Percentiles rank a stretch among this genome's conserved stretches.
phyloP scores from a whole-genome alignment of 1,140 invertebrate genomes.

The Pseudomyrmex concolor region DNA sequence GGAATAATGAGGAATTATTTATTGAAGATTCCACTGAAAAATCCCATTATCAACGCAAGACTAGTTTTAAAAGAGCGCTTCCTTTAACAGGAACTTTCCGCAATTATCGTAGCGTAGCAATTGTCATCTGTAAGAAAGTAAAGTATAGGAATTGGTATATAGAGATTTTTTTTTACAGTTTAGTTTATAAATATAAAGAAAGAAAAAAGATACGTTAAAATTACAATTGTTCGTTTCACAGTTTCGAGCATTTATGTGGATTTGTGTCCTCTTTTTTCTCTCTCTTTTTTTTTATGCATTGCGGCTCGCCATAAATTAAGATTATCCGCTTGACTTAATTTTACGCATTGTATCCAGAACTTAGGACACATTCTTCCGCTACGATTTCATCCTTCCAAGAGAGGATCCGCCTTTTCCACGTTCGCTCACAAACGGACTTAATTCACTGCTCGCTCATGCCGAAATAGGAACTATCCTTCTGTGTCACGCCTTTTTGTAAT shows the following conservation, averaged over 20 bases:
- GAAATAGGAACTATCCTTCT: constrained; percentile 20
- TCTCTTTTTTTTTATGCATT: neutral
- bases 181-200: neutral
- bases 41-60: constrained; percentile 59
- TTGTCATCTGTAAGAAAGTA: constrained; percentile 45
- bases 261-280: neutral
- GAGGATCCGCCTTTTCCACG: constrained; percentile 71
- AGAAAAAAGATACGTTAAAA: neutral
- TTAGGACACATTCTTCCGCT: constrained; percentile 57
- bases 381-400: constrained; percentile 62
- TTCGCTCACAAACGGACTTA: constrained; percentile 65
- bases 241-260: constrained; percentile 5
- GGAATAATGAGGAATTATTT: constrained; percentile 58
- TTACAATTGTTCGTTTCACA: neutral
- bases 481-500: constrained; percentile 65
- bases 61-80: constrained; percentile 35
- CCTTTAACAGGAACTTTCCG: constrained; percentile 45
- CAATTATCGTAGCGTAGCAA: constrained; percentile 44
- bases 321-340: constrained; percentile 63
- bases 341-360: constrained; percentile 67
- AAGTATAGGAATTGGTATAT: neutral
- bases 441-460: constrained; percentile 65
- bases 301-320: constrained; percentile 31
- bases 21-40: constrained; percentile 60
- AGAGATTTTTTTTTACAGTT: neutral